Base-by-base conservation (phyloP, 2,113 vertebrate species). In the Ancistrus triradiatus region DNA sequence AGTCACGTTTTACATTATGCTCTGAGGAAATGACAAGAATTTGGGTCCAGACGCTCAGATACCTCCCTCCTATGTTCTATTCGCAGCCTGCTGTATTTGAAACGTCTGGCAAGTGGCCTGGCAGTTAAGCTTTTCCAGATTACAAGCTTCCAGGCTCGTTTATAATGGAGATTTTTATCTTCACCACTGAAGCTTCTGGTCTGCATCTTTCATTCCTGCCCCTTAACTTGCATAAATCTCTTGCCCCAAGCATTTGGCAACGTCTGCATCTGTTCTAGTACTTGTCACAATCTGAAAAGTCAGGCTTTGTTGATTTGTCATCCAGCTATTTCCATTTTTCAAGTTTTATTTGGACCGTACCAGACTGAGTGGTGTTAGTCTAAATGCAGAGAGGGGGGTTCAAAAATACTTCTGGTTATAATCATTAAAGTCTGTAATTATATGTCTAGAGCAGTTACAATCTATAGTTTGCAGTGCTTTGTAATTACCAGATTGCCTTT, bases 111-210 rank as follows among this genome's bases (percentile, higher is more conserved):
- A 33, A 47, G 57, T 4, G 3, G 11, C 17, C 24, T 6, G 1
- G n/a, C 17, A 25, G 6, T 42, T 62, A 61, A 57, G 51, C 49
- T 33, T 7, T 67, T 64, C 33, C 66, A 1, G 18, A 62, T 75
- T 68, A 44, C 59, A 40, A 44, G 69, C 78, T 77, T 76, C 66
- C 73, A 48, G 73, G 55, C 59, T 56, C 47, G n/a, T 76, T 79
- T 69, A 69, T 74, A 59, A 70, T 74, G 38, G 52, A 77, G 75
- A 68, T 72, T 40, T 42, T 69, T 66, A 58, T 79, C 80, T 71
- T 27, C 58, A 42, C 19, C 37, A 68, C 56, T 55, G 65, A 6
- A 62, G 42, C 27, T 50, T 70, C 56, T 74, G 60, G 57, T 74
- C 61, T 59, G 59, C 51, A 66, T 73, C 44, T 37, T 59, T 61